These are phyloP conservation scores for Aelia acuminata DNA, from an alignment of 2,888 invertebrate genomes.

Conservation along the genomic window DNA sequence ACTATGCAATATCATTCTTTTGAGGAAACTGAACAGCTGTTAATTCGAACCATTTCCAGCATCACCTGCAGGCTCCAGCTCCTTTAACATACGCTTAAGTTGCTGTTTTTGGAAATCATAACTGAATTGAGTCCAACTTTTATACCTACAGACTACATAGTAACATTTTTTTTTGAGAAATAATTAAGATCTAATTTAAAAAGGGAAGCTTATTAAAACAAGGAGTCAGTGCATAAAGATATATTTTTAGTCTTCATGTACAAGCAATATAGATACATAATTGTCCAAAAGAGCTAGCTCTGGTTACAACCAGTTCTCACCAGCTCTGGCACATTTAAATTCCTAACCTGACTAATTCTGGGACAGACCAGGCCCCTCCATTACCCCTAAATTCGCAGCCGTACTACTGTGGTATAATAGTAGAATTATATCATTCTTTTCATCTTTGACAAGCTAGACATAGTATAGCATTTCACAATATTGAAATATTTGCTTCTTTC, in stretches of 20 bases:
- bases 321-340: conserved; percentile 55
- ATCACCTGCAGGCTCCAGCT: not conserved
- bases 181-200: not conserved
- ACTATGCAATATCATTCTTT: too few species aligned
- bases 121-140: too few species aligned
- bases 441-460: conserved; percentile 60
- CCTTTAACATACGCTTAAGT: not conserved
- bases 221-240: conserved; percentile 79
- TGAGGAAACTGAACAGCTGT: too few species aligned
- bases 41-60: not conserved
- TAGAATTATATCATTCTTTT: conserved; percentile 61
- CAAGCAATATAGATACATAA: conserved; percentile 73
- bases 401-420: conserved; percentile 65
- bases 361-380: conserved; percentile 63
- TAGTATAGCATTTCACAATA: conserved; percentile 61
- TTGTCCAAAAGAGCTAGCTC: conserved; percentile 60
- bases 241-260: conserved; percentile 83
- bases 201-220: conserved; percentile 52
- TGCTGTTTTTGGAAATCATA: not conserved
- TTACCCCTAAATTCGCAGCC: conserved; percentile 65
- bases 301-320: conserved; percentile 2
- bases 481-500: conserved; percentile 62
- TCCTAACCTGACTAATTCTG: conserved; percentile 64
- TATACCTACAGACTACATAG: too few species aligned
- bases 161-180: not conserved